Percentiles rank a stretch among this genome's conserved stretches.
Conservation (phyloP, 2,797 vertebrate genomes). For the Clamator glandarius region DNA sequence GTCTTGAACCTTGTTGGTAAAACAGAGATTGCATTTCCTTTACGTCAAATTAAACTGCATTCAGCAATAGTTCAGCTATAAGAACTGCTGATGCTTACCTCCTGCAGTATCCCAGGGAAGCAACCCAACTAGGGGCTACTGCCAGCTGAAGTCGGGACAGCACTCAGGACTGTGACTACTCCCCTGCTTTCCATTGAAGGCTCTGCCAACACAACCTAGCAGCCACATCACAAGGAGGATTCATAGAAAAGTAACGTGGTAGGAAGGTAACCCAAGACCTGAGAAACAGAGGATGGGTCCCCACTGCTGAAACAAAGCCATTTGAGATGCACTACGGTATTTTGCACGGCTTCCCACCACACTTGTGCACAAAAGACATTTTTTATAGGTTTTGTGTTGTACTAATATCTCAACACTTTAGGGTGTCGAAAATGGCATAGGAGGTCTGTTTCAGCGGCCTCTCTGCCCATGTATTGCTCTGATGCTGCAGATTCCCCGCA, state of each 20-base stretch:
- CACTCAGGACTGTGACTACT: neutral
- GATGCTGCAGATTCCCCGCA: neutral
- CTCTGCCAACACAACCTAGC: neutral
- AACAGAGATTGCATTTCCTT: neutral
- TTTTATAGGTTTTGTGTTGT: neutral
- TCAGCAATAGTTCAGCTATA: neutral
- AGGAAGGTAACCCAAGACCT: neutral
- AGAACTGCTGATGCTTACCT: neutral
- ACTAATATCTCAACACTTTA: accelerated
- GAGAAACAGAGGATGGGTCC: neutral
- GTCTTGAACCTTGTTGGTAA: neutral
- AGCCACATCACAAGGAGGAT: neutral
- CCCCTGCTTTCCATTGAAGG: neutral
- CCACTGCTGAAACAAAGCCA: neutral
- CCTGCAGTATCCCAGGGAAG: neutral
- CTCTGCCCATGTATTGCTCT: neutral
- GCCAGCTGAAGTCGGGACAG: no score
- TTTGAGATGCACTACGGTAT: neutral
- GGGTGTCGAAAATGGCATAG: neutral
- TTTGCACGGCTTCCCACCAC: neutral
- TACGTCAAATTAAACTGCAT: neutral
- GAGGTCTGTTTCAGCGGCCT: accelerated
- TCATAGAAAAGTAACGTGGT: neutral
- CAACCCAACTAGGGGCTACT: neutral
- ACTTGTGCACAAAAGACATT: neutral